Evolutionary conservation across 2,888 invertebrate genomes (phyloP), one percentile per base, ranked within the genome.

Genomic region (Muscina levida): DNA sequence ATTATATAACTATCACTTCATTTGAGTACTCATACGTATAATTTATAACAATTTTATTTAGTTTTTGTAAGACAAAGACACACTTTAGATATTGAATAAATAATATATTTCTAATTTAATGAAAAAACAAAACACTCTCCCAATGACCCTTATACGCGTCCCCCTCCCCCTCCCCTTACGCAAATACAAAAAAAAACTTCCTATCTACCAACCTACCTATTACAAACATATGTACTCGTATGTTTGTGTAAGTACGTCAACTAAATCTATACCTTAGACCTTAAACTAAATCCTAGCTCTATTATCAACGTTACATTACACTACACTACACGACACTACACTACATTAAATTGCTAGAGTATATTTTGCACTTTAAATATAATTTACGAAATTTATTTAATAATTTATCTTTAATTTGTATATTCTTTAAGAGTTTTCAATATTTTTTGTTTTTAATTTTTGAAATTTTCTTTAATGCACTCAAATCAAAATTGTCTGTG

Each of bases 321-420:
- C n/a, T n/a, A n/a, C n/a, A n/a, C n/a, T n/a, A n/a, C n/a, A n/a
- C n/a, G n/a, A n/a, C n/a, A n/a, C n/a, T n/a, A n/a, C n/a, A n/a
- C n/a, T n/a, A 51, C 19, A 15, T 22, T 51, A 13, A 51, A 51
- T 51, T 5, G 19, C 39, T 62, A 39, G 39, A 62, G 22, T 42
- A 62, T 59, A 26, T 59, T 57, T 62, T 37, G 57, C 39, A 42
- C 42, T 42, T 62, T 39, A 62, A 62, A 62, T 13, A n/a, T 59
- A 39, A 42, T 42, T 62, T 62, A 62, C 11, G 17, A 57, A n/a
- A 46, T 56, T 56, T 56, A 26, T 56, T 10, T 56, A 15, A 57
- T 10, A 37, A 62, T 39, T 1, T 19, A 51, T 15, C n/a, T 48
- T 1, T 48, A 19, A 17, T 51, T 62, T 62, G 62, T 62, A 62